Evolutionary conservation across 2,888 invertebrate genomes (phyloP).

Genomic region (Lochmaea crataegi): DNA sequence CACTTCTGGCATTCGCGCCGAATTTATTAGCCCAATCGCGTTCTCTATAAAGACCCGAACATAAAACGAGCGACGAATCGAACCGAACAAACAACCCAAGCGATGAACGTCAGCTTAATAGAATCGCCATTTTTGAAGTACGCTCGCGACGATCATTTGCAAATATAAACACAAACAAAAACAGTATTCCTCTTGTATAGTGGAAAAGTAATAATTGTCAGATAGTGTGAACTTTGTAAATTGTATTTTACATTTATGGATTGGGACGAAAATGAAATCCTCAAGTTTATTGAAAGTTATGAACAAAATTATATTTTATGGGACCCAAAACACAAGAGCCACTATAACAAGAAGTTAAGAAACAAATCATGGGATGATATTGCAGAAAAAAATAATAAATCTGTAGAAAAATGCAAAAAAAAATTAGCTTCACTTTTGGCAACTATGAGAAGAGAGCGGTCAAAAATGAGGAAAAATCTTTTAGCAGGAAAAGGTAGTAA

Average conservation of each 20-base stretch:
- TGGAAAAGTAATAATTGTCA: neutral
- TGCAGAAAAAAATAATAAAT: neutral
- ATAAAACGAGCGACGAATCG: conserved; percentile 1
- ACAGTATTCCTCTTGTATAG: neutral
- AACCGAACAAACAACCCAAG: neutral
- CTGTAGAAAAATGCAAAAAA: neutral
- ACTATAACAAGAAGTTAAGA: neutral
- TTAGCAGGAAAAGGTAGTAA: neutral
- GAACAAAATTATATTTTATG: neutral
- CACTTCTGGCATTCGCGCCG: neutral
- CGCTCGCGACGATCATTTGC: neutral
- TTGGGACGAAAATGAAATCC: conserved; percentile 1
- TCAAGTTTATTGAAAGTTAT: neutral
- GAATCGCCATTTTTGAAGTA: neutral
- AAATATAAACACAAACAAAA: too few relatives aligned
- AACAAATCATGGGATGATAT: conserved; percentile 3
- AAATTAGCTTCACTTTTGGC: conserved; percentile 1
- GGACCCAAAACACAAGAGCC: neutral
- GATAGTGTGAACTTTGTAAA: neutral
- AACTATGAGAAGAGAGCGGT: neutral
- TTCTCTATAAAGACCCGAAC: neutral
- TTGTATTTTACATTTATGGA: neutral
- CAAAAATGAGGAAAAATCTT: neutral
- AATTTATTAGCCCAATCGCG: neutral
- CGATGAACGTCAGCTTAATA: neutral